A percentile compares a stretch with the other conserved stretches of the same genome.
phyloP scores from a whole-genome alignment of 1,140 invertebrate species.

The Drosophila carrolli region DNA sequence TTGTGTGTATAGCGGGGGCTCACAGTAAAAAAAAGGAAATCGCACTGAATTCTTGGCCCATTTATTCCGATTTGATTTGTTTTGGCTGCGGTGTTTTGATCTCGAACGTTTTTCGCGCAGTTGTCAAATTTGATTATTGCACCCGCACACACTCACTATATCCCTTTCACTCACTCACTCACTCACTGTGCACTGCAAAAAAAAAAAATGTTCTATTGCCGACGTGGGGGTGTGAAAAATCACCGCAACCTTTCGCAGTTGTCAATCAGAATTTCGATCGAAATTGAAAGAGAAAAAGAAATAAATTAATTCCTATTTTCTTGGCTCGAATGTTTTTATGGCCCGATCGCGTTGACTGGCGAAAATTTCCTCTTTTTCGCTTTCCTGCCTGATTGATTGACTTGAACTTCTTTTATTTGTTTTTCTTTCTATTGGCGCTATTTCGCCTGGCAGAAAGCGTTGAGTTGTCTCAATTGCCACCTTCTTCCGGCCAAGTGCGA shows the following conservation, averaged over 20 bases:
- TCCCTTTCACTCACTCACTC: constrained; percentile 5
- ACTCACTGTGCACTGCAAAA: constrained; percentile 52
- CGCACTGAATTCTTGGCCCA: constrained; percentile 35
- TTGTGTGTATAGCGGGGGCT: not conserved
- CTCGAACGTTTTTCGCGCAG: constrained; percentile 73
- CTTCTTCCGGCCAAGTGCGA: constrained; percentile 72
- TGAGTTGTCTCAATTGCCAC: constrained; percentile 76
- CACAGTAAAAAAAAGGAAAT: constrained; percentile 31
- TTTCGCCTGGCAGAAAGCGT: constrained; percentile 45
- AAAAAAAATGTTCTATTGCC: constrained; percentile 18
- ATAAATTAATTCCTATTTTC: constrained; percentile 12
- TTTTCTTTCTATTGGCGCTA: constrained; percentile 12
- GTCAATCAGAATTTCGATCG: constrained; percentile 45
- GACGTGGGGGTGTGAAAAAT: constrained; percentile 32
- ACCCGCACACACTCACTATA: constrained; percentile 20
- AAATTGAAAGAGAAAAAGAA: constrained; percentile 1
- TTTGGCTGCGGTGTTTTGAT: constrained; percentile 62
- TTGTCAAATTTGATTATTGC: constrained; percentile 79
- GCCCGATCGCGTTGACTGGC: constrained; percentile 63
- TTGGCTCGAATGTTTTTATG: constrained; percentile 54
- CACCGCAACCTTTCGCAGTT: constrained; percentile 29
- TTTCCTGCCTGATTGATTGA: constrained; percentile 53
- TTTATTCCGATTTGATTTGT: constrained; percentile 47
- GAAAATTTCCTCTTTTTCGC: constrained; percentile 25
- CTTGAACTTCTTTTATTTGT: constrained; percentile 40